Conservation (phyloP, 2,888 invertebrate species). For the Erynnis tages region DNA sequence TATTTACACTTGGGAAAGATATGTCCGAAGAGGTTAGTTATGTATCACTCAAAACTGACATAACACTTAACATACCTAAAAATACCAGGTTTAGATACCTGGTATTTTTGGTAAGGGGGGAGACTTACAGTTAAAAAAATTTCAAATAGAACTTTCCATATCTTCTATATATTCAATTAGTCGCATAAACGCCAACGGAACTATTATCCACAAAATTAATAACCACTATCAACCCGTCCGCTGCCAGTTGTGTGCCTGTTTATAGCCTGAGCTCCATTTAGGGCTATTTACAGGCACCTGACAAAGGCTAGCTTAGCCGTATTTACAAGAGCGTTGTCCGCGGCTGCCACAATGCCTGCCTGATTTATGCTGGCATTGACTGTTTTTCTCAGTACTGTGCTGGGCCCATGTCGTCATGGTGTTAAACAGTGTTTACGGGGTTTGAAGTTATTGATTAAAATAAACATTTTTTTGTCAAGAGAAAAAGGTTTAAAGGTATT, state of each 20-base stretch:
- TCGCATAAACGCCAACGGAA: slow-evolving; percentile 14
- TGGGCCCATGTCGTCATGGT: slow-evolving; percentile 34
- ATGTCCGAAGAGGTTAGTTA: too few species aligned
- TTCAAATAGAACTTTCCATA: background rate
- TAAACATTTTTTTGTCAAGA: too few species aligned
- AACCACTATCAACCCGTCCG: slow-evolving; percentile 42
- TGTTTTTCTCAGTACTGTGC: slow-evolving; percentile 58
- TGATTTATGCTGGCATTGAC: slow-evolving; percentile 60
- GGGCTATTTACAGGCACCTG: slow-evolving; percentile 47
- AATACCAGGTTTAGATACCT: too few species aligned
- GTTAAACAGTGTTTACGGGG: background rate
- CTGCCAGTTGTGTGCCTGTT: slow-evolving; percentile 35
- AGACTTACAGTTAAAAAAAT: too few species aligned
- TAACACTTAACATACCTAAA: too few species aligned
- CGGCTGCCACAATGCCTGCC: slow-evolving; percentile 46
- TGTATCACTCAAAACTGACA: too few species aligned
- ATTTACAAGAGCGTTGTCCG: slow-evolving; percentile 55
- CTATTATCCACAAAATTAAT: slow-evolving; percentile 48
- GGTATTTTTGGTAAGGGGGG: too few species aligned
- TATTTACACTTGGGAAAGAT: too few species aligned
- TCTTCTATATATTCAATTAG: slow-evolving; percentile 13
- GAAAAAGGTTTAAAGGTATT: too few species aligned
- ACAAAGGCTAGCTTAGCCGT: slow-evolving; percentile 48
- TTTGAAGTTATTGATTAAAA: too few species aligned
- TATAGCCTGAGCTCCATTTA: slow-evolving; percentile 30